phyloP scores from a whole-genome alignment of 2,888 invertebrate genomes.

The Dryocosmus kuriphilus region DNA sequence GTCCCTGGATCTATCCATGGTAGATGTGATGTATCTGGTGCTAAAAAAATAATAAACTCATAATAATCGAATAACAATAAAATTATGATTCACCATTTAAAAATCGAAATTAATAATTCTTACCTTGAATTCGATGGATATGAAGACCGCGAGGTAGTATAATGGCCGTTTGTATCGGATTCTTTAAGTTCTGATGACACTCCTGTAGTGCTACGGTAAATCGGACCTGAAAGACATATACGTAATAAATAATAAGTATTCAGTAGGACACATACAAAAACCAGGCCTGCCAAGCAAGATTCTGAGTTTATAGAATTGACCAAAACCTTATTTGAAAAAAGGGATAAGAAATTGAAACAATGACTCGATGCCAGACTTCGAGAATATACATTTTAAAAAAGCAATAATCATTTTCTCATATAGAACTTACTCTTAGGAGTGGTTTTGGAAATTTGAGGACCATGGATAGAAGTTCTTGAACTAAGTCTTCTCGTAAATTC shows the following conservation, averaged over 20 bases:
- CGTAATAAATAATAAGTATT: conserved; percentile 18
- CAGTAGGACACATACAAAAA: background rate
- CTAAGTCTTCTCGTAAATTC: conserved; percentile 84
- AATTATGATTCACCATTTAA: background rate
- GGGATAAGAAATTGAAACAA: background rate
- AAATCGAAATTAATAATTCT: conserved; percentile 34
- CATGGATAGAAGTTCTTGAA: conserved; percentile 65
- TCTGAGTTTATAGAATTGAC: too few species aligned
- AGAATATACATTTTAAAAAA: background rate
- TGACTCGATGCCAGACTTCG: background rate
- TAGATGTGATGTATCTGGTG: conserved; percentile 65
- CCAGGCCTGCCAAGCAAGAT: too few species aligned
- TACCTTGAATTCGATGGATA: conserved; percentile 70
- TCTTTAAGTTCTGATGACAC: conserved; percentile 69
- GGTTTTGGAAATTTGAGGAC: conserved; percentile 62
- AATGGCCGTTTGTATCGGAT: conserved; percentile 74
- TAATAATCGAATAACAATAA: background rate
- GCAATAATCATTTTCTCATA: conserved; percentile 13
- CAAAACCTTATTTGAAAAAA: too few species aligned
- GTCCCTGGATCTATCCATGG: conserved; percentile 69
- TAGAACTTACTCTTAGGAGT: conserved; percentile 67
- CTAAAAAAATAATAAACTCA: conserved; percentile 47
- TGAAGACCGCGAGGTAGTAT: conserved; percentile 67
- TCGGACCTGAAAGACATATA: conserved; percentile 57
- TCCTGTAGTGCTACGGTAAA: conserved; percentile 58